Evolutionary conservation across 1,140 invertebrate genomes (phyloP), one percentile per base, ranked within the genome.

Genomic region (Thrips palmi): DNA sequence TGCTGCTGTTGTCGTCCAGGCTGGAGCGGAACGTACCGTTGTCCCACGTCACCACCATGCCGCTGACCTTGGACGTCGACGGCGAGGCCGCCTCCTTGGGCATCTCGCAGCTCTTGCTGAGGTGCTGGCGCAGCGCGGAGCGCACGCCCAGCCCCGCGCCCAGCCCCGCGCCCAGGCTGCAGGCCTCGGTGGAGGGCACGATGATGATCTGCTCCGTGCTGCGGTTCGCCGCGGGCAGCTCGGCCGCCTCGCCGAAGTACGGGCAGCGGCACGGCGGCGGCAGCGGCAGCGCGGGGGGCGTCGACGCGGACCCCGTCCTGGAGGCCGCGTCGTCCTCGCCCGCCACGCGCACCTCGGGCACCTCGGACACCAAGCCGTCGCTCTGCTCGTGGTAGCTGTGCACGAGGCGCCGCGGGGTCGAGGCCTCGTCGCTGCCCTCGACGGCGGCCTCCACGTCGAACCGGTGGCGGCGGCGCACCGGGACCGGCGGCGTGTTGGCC

Each of bases 191-290:
- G 10, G 45, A 29, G n/a, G 39, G 40, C 2, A 39, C 41, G 10
- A 47, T 43, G 4, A 48, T 47, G 6, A 49, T 45, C 10, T 45
- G 43, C 23, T 45, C 44, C n/a, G 24, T 46, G 19, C 32, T 41
- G 10, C 22, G 25, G 15, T 17, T 41, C 11, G 37, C 36, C 29
- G 43, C 45, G 17, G 36, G 38, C n/a, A 19, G 21, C 3, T 33
- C 35, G 18, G 45, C 41, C n/a, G 45, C 60, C 41, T 74, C 66
- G 1, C 76, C 75, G 47, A 83, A 81, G 46, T 80, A 80, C 0
- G 78, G 76, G 48, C 77, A 78, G 0, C 74, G 78, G 52, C 77
- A 83, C 0, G 76, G 73, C 2, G 74, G 72, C 1, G 74, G 74
- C 20, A 79, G 47, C 11, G 45, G 33, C 7, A 67, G 55, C 18